Evolutionary conservation across 2,888 invertebrate species (phyloP).

Genomic region (Sminthurides aquaticus): DNA sequence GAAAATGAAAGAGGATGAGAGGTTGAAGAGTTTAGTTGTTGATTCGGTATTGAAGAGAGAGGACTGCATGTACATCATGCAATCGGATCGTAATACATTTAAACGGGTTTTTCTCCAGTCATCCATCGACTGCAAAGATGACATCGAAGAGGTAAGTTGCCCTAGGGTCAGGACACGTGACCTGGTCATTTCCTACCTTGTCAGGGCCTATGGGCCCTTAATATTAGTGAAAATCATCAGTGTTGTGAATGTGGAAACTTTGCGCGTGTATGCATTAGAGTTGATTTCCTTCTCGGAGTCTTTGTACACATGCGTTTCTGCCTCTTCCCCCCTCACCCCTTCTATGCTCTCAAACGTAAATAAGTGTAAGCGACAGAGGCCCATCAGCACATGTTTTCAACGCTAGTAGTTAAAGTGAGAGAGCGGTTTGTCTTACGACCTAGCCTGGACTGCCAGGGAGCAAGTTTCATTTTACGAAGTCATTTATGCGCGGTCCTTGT

Average conservation of each 20-base stretch:
- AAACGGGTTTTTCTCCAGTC: constrained; percentile 37
- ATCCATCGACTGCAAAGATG: constrained; percentile 41
- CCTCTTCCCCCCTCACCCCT: not conserved
- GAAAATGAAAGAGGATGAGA: too few species aligned
- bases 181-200: not conserved
- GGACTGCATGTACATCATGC: constrained; percentile 18
- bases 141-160: constrained; percentile 40
- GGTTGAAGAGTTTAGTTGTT: constrained; percentile 30
- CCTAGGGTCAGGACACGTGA: not conserved
- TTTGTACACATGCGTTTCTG: constrained; percentile 8
- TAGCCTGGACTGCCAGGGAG: too few species aligned
- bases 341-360: too few species aligned
- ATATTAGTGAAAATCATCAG: not conserved
- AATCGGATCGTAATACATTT: constrained; percentile 16
- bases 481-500: too few species aligned
- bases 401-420: too few species aligned
- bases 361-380: too few species aligned
- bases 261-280: constrained; percentile 12
- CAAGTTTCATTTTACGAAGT: too few species aligned
- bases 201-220: not conserved
- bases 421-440: too few species aligned
- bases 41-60: constrained; percentile 31
- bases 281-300: not conserved
- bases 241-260: not conserved
- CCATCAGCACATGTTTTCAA: too few species aligned